phyloP scores from a whole-genome alignment of 1,140 invertebrate species.

The Dermatophagoides farinae region DNA sequence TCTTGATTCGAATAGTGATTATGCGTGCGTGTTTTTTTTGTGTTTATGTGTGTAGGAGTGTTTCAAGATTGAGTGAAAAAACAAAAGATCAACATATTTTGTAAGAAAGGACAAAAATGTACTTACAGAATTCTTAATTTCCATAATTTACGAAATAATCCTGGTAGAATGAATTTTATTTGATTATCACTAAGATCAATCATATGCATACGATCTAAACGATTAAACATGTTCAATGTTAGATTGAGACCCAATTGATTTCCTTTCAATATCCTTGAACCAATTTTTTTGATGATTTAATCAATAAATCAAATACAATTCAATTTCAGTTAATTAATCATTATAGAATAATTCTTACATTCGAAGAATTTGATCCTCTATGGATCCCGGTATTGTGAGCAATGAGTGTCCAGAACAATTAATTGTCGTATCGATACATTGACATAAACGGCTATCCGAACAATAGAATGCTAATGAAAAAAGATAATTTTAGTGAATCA shows the following conservation, averaged over 20 bases:
- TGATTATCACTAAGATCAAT: constrained; percentile 25
- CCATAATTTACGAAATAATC: constrained; percentile 24
- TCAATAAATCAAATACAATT: background rate
- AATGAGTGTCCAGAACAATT: constrained; percentile 12
- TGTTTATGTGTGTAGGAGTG: background rate
- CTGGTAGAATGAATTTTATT: constrained; percentile 21
- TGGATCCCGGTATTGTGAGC: background rate
- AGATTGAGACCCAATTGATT: constrained; percentile 12
- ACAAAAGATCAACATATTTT: background rate
- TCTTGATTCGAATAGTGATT: constrained; percentile 18
- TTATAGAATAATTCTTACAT: constrained; percentile 6
- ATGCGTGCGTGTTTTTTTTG: background rate
- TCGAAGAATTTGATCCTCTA: constrained; percentile 12
- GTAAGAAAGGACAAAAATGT: background rate
- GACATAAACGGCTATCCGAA: constrained; percentile 5
- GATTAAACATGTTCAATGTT: constrained; percentile 9
- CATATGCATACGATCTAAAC: constrained; percentile 11
- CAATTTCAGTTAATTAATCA: background rate
- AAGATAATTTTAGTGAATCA: background rate
- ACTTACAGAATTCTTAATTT: constrained; percentile 22
- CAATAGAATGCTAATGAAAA: constrained; percentile 10
- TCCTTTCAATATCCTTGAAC: constrained; percentile 10
- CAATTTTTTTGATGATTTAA: background rate
- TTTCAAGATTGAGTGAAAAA: background rate
- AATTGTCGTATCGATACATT: constrained; percentile 13